Conservation (phyloP, 2,888 invertebrate species). For the Agrotis segetum region DNA sequence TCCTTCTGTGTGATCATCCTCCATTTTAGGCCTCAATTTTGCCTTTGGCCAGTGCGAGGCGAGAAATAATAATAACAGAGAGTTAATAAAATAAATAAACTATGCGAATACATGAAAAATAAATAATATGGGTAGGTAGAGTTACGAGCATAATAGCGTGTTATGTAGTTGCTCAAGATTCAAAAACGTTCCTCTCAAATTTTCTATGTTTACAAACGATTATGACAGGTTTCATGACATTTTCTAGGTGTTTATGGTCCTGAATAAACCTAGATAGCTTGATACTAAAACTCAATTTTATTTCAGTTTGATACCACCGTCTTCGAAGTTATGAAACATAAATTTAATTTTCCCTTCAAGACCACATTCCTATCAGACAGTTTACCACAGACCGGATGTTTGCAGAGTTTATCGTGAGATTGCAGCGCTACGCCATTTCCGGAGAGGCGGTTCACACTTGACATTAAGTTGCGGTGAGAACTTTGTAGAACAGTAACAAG, state of each 20-base stretch:
- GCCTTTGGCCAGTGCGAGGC: not conserved
- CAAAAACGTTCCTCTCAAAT: not conserved
- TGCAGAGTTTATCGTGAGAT: constrained; percentile 34
- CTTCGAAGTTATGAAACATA: constrained; percentile 1
- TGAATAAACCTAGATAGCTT: not conserved
- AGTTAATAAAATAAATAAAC: no score
- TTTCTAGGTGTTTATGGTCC: not conserved
- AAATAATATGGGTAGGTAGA: not conserved
- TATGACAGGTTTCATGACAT: not conserved
- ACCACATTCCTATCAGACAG: constrained; percentile 1
- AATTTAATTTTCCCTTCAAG: not conserved
- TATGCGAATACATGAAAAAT: no score
- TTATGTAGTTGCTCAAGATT: not conserved
- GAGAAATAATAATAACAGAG: no score
- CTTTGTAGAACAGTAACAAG: constrained; percentile 22
- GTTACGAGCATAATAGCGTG: not conserved
- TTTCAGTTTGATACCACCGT: not conserved
- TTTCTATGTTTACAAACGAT: not conserved
- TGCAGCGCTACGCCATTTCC: constrained; percentile 46
- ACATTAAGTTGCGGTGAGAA: constrained; percentile 19
- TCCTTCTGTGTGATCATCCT: no score
- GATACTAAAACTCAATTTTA: not conserved
- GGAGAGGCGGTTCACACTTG: constrained; percentile 8
- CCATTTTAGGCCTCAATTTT: not conserved
- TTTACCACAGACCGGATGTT: constrained; percentile 27